Conservation (phyloP, 1,140 invertebrate species). For the Panulirus ornatus region DNA sequence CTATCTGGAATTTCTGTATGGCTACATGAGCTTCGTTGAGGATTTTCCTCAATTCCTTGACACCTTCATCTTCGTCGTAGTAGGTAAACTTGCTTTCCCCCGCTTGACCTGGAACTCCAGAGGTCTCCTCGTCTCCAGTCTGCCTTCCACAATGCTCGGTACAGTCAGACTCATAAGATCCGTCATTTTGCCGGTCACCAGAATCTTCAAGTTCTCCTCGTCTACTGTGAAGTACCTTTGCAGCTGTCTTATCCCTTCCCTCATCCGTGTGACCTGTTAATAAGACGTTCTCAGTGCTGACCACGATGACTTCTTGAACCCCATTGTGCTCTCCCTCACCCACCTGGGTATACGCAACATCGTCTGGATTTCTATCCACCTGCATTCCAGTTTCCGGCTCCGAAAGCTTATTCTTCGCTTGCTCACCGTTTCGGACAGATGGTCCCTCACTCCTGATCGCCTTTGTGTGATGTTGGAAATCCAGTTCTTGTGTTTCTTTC, state of each 20-base stretch:
- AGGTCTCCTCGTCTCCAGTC: not conserved
- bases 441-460: slow-evolving; percentile 3
- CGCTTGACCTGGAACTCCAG: not conserved
- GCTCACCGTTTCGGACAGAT: not conserved
- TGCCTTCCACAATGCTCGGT: not conserved
- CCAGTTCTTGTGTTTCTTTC: not conserved
- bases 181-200: slow-evolving; percentile 42
- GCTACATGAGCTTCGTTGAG: slow-evolving; percentile 40
- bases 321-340: not conserved
- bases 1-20: slow-evolving; percentile 47
- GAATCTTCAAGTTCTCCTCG: not conserved
- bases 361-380: not conserved
- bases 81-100: not conserved
- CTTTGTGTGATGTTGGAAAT: slow-evolving; percentile 18
- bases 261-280: not conserved
- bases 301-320: not conserved
- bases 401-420: not conserved
- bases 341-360: not conserved
- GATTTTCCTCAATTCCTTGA: slow-evolving; percentile 42
- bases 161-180: slow-evolving; percentile 19
- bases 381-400: not conserved
- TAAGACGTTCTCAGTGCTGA: not conserved
- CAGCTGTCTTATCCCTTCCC: not conserved
- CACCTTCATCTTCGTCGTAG: slow-evolving; percentile 24
- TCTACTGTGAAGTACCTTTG: not conserved